Base-by-base conservation (phyloP, 2,113 vertebrate genomes). In the Chionis minor region DNA sequence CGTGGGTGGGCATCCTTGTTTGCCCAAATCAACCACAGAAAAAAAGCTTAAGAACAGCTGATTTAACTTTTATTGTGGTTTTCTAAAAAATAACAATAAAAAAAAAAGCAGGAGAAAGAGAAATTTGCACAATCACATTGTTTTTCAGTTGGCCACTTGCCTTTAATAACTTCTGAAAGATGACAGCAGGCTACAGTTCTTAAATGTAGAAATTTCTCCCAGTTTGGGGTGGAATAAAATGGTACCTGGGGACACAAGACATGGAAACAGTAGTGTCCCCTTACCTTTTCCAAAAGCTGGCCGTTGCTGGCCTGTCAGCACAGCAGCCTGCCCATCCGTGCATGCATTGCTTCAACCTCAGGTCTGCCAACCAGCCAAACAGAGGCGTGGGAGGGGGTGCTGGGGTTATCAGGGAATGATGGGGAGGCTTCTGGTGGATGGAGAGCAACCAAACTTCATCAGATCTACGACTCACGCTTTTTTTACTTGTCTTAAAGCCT, bases 1-100 rank as follows among this genome's bases (percentile, higher is more conserved):
- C 49, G 85, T 95, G 81, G 90, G 87, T 96, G 94, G 94, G 81
- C 93, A 88, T 14, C 33, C 32, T 7, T 92, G 62, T 93, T 95
- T 88, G 54, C 58, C 58, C 78, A 93, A 75, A 87, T 74, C 70
- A 72, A 54, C 66, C 66, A 90, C 71, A 79, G 56, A 26, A 88
- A 71, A 71, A 87, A 84, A 66, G 22, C 35, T 82, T 44, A 90
- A 89, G 78, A 96, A 65, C 33, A 93, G 84, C 84, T 94, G 91
- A 89, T 85, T 67, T 92, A 81, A 63, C 19, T 75, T 72, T 12
- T 38, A 87, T 72, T 45, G 45, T 93, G 84, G 24, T 85, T 95
- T 91, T 51, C 47, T 85, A 23, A 75, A 91, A 90, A 75, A 79
- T 1, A 85, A 22, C 4, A 42, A 49, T 24, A 17, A 86, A 75